Percentiles rank a stretch among this genome's conserved stretches.
Conservation (phyloP, 2,888 invertebrate species). For the Cataglyphis albicans region DNA sequence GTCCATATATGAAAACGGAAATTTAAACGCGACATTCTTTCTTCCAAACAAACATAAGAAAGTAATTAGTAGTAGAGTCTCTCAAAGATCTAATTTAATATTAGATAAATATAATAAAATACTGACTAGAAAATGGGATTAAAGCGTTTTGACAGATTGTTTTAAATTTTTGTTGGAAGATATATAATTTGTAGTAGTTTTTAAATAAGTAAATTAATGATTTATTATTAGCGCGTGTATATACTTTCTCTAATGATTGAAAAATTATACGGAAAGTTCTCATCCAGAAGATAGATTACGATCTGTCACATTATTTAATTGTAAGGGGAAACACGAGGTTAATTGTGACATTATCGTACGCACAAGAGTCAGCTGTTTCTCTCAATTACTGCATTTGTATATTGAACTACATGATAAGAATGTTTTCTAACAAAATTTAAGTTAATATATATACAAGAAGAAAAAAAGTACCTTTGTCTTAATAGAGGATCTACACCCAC, state of each 20-base stretch:
- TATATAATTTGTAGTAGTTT: background rate
- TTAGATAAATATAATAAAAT: background rate
- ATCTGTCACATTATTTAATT: background rate
- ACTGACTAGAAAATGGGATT: background rate
- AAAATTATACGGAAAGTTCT: background rate
- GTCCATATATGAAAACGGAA: background rate
- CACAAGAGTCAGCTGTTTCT: background rate
- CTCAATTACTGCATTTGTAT: background rate
- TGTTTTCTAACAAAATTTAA: background rate
- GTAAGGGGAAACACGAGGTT: background rate
- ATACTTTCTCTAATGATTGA: background rate
- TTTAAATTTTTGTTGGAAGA: background rate
- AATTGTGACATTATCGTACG: background rate
- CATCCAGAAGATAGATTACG: background rate
- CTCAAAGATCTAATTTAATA: background rate
- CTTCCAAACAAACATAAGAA: background rate
- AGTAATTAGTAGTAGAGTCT: background rate
- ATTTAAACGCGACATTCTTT: background rate
- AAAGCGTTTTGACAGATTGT: background rate
- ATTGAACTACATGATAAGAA: background rate
- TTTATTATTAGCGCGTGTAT: background rate
- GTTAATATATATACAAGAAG: background rate
- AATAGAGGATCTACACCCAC: constrained; percentile 97
- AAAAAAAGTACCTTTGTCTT: constrained; percentile 89
- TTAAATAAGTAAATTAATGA: background rate